Conservation (phyloP, 2,888 invertebrate species). For the Caenorhabditis parvicauda region DNA sequence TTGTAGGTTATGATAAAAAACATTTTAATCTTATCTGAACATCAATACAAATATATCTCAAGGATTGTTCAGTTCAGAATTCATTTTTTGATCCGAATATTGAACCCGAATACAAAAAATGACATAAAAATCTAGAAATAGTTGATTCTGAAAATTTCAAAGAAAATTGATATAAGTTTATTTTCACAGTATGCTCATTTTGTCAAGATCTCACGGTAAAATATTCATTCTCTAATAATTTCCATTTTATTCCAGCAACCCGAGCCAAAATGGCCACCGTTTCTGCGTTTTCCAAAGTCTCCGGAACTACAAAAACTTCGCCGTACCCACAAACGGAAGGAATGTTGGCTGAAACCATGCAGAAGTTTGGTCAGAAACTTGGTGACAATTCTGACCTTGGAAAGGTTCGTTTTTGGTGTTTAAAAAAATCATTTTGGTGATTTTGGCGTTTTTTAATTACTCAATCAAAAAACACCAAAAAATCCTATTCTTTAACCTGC, state of each 20-base stretch:
- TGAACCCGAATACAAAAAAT: no score
- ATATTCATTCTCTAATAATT: not conserved
- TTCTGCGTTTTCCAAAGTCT: conserved; percentile 81
- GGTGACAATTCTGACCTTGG: conserved; percentile 87
- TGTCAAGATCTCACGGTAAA: no score
- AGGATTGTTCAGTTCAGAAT: no score
- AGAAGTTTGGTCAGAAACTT: conserved; percentile 87
- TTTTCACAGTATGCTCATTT: no score
- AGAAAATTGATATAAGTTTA: no score
- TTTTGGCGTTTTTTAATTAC: conserved; percentile 1
- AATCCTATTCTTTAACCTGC: not conserved
- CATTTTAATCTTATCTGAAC: no score
- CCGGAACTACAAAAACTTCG: conserved; percentile 70
- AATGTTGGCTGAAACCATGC: conserved; percentile 92
- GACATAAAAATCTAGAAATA: no score
- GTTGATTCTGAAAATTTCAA: no score
- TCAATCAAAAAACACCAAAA: not conserved
- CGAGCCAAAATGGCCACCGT: conserved; percentile 68
- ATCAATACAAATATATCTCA: no score
- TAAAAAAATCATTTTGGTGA: not conserved
- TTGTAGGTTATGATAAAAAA: no score
- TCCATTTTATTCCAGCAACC: conserved; percentile 63
- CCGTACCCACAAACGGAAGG: conserved; percentile 99
- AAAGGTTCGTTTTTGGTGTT: conserved; percentile 26
- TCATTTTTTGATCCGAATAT: no score